Base-by-base conservation (phyloP, 1,140 invertebrate species). In the Sinonovacula constricta region DNA sequence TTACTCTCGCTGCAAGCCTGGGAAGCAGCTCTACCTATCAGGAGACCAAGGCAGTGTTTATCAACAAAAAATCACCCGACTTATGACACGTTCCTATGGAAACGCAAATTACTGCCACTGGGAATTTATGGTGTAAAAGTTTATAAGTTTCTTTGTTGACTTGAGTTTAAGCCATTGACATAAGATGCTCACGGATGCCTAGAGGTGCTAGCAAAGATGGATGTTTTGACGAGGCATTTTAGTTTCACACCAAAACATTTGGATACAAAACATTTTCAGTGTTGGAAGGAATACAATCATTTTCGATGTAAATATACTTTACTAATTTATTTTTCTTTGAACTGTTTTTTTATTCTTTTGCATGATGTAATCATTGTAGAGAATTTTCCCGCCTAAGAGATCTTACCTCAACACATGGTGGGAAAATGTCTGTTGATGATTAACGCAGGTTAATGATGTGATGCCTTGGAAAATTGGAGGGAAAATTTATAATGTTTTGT, bases 141-240 rank as follows among this genome's bases (percentile, higher is more conserved):
- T 76, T 76, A 76, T 59, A 76, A 76, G 72, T 76, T 67, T 76
- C 72, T 76, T 76, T 76, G 72, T 76, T 76, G 72, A 63, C 45
- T 56, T 22, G 59, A 24, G 22, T 15, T 67, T 66, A 10, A 39
- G 31, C 65, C 72, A 76, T 76, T 74, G 70, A 62, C 7, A 53
- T 28, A 59, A 24, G 49, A 30, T 65, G 22, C 22, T 7, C 31
- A 53, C n/a, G 71, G 57, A 63, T 51, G 39, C 53, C 7, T 15
- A 49, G 18, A 66, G 3, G 22, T 10, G 22, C 3, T 24, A 31
- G 22, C 3, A 65, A 45, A n/a, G 7, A 76, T 76, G 72, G 72
- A 76, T 76, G 63, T 76, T 12, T 33, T 76, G 24, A 31, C 39
- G 49, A 66, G 63, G 57, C 65, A 65, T 57, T 45, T 65, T 31